Evolutionary conservation across 2,888 invertebrate genomes (phyloP).

Genomic region (Megaustenia siamemsis): DNA sequence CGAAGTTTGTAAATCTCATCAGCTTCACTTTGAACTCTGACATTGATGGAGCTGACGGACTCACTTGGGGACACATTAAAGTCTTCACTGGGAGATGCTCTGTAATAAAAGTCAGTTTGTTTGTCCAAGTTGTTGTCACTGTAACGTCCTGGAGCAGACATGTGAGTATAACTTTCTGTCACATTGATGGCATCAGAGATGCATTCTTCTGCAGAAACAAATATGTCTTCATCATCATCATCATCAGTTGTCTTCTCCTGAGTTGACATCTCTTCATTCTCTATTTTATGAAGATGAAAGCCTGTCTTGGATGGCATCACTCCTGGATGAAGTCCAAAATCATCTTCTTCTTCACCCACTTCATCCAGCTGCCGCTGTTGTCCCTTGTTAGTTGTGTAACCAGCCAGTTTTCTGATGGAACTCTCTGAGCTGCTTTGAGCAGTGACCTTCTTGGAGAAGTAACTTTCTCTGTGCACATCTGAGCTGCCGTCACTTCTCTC

Average conservation of each 20-base stretch:
- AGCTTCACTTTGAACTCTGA: conserved; percentile 24
- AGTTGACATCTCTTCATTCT: neutral
- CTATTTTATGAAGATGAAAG: neutral
- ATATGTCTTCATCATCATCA: conserved; percentile 22
- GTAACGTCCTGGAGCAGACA: neutral
- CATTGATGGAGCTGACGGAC: conserved; percentile 52
- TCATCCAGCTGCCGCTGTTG: too few species aligned
- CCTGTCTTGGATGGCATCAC: too few species aligned
- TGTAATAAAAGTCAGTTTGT: conserved; percentile 11
- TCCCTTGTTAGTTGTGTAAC: conserved; percentile 52
- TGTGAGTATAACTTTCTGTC: neutral
- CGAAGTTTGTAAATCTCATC: conserved; percentile 36
- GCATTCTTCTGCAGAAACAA: conserved; percentile 14
- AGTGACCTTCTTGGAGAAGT: conserved; percentile 56
- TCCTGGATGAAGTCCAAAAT: neutral
- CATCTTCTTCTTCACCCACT: neutral
- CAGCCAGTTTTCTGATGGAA: conserved; percentile 69
- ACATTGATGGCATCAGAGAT: conserved; percentile 13
- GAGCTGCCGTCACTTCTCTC: neutral
- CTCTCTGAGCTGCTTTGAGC: conserved; percentile 70
- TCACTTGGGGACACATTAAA: conserved; percentile 46
- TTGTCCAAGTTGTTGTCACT: neutral
- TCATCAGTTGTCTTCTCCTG: conserved; percentile 1
- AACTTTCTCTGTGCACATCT: conserved; percentile 16
- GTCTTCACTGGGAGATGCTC: conserved; percentile 25